A percentile compares a stretch with the other conserved stretches of the same genome.
These are phyloP conservation scores for Colostygia pectinataria DNA, from an alignment of 2,888 invertebrate genomes.

Conservation along the genomic window DNA sequence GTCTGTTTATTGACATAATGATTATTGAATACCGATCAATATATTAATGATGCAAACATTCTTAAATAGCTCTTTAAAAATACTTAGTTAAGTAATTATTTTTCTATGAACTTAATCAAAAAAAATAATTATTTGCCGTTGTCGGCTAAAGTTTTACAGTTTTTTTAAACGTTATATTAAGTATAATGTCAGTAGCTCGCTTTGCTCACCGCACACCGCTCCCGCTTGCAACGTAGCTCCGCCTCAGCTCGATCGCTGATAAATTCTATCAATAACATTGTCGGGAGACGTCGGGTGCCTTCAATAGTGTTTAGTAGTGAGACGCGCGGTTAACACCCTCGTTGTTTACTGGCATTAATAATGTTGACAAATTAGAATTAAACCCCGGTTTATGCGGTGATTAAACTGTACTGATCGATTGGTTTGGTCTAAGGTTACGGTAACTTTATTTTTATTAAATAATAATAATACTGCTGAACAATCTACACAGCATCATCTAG, in stretches of 20 bases:
- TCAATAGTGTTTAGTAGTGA: constrained; percentile 73
- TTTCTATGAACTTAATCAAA: no score
- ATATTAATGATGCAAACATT: no score
- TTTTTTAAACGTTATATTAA: no score
- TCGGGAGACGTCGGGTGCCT: constrained; percentile 69
- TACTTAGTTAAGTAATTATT: no score
- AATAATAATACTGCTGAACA: no score
- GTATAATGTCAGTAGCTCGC: not conserved
- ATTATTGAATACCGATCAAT: not conserved
- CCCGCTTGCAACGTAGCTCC: constrained; percentile 31
- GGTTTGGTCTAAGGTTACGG: not conserved
- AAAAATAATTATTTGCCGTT: no score
- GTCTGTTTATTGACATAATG: not conserved
- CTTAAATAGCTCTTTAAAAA: no score
- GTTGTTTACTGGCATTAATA: constrained; percentile 35
- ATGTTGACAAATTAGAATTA: constrained; percentile 36
- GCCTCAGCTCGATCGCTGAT: constrained; percentile 67
- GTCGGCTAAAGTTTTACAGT: no score
- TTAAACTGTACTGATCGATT: constrained; percentile 12
- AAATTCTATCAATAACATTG: constrained; percentile 80
- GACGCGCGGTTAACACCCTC: constrained; percentile 61
- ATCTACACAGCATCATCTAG: no score
- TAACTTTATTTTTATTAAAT: constrained; percentile 1
- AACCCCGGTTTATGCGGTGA: constrained; percentile 2
- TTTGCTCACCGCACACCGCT: constrained; percentile 35